Evolutionary conservation across 1,140 invertebrate species (phyloP), one percentile per base, ranked within the genome.

Genomic region (Carcinoscorpius rotundicauda): DNA sequence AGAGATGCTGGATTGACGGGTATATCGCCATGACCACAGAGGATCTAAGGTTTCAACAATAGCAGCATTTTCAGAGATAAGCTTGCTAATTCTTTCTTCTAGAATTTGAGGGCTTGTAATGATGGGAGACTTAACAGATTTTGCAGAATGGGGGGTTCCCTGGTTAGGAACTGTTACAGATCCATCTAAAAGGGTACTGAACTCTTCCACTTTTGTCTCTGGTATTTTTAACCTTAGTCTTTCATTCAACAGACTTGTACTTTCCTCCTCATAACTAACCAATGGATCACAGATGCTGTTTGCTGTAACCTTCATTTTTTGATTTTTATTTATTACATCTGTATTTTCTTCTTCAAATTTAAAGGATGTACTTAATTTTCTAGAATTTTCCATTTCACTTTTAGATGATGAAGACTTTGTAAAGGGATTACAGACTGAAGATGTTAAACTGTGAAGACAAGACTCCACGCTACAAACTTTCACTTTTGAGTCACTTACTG

Each of bases 1-100:
- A 59, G 5, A 51, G 58, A 52, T 56, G 64, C 72, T 75, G 52
- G 71, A 70, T 58, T 77, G 73, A 6, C 65, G 73, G 72, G 64
- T 74, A 67, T 66, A 79, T 72, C 74, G 75, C 71, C 72, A 68
- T 11, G 71, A 66, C 75, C 66, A 80, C 66, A 85, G 74, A 6
- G 86, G 84, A 75, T 87, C 85, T 70, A 85, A 82, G 50, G 86
- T 87, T 71, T 90, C 87, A 62, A 93, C 85, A 72, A 93, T 91
- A 58, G 87, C 87, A 75, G 87, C 85, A 80, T 93, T 93, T 71
- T 89, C 85, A 73, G 86, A 88, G 74, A 91, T 91, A 67, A 91
- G 83, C 74, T 88, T 87, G 70, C 85, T 87, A 74, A 91, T 91
- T 77, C 87, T 85, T 75, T 89, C 83, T 67, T 87, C 85, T 70